Evolutionary conservation across 37 sponge, comb jelly and placozoan genomes (phyloP), one percentile per base, ranked within the genome.

Genomic region (Halichondria panicea): DNA sequence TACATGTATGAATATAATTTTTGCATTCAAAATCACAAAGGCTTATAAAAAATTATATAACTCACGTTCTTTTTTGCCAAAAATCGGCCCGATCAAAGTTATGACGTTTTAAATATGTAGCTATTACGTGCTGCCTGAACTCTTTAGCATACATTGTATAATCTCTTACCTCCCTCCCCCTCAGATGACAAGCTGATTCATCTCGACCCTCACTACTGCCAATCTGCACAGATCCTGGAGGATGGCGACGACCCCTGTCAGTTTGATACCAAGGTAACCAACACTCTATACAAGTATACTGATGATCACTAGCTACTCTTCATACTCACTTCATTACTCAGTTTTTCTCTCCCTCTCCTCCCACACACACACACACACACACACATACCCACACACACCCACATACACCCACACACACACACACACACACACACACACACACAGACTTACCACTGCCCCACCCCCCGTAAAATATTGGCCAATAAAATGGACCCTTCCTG

Each of bases 401-500:
- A 50, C 21, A 67, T 41, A 67, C 39, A 39, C 69, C 28, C 39
- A 37, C 39, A 67, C n/a, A n/a, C n/a, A n/a, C 18, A 50, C 53
- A 18, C 18, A 50, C 21, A 67, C 69, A 67, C 39, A 39, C 69
- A 67, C 39, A 37, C 39, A 67, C 50, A 55, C 60, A 18, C 6
- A 15, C 66, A 95, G 95, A 72, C 93, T 30, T 98, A 90, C 62
- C 93, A 95, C 61, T 98, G 96, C 60, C 37, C 31, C 33, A 69
- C 82, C 44, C 95, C 95, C 13, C 84, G 86, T 31, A 94, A 89
- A 52, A 77, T 98, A 59, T 19, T 93, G 3, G 84, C 88, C 32
- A 52, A 71, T 35, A 92, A 87, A 43, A 95, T 98, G 88, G 99
- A 98, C 66, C 99, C 99, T 2, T 98, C 99, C 63, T 95, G 94